These are phyloP conservation scores for Stylophora pistillata DNA, from an alignment of 64 coral and sea anemone species.

Conservation along the genomic window DNA sequence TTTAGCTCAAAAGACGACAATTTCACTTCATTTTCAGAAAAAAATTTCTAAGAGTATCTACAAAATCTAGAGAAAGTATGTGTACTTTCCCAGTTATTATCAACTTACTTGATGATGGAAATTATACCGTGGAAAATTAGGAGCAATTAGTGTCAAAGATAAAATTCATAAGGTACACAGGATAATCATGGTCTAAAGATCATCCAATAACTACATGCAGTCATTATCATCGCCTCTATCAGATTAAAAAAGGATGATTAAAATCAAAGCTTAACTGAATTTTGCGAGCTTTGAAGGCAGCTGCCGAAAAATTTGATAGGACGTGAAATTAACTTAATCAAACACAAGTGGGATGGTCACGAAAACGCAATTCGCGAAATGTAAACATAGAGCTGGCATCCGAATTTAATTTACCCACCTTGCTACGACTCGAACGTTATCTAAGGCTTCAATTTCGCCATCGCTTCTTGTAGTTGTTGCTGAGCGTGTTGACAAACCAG, in stretches of 20 bases:
- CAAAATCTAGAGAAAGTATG: no score
- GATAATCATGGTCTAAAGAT: background rate
- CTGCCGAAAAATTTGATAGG: background rate
- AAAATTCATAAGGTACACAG: no score
- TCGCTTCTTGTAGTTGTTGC: slow-evolving; percentile 67
- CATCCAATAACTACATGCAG: background rate
- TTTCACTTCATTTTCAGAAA: no score
- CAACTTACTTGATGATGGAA: no score
- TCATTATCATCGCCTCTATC: background rate
- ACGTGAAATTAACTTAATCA: background rate
- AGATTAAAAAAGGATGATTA: no score
- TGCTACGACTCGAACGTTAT: slow-evolving; percentile 78
- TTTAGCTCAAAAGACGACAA: no score
- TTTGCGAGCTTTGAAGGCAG: background rate
- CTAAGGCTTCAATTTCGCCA: slow-evolving; percentile 42
- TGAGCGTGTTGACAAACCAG: slow-evolving; percentile 48
- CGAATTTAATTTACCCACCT: slow-evolving; percentile 40
- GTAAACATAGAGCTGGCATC: background rate
- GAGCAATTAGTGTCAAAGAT: no score
- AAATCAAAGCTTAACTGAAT: background rate
- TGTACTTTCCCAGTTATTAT: no score
- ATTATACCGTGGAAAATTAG: no score
- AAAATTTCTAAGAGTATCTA: no score
- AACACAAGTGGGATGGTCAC: background rate
- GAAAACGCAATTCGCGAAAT: background rate